These are phyloP conservation scores for Pangasianodon gigas DNA, from an alignment of 2,113 vertebrate species.

Conservation along the genomic window DNA sequence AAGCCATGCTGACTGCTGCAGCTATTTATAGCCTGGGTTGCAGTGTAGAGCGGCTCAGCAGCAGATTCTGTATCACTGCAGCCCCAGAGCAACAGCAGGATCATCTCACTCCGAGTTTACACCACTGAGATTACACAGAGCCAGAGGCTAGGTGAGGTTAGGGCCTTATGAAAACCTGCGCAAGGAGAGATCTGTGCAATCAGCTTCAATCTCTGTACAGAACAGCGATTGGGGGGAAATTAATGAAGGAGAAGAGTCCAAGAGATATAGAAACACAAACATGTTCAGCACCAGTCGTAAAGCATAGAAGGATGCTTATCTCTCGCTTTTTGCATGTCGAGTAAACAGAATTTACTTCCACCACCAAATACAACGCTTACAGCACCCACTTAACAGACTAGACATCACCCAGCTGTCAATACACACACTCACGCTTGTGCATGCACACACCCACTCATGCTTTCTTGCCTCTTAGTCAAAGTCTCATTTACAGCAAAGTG, in stretches of 20 bases:
- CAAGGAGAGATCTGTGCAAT: neutral
- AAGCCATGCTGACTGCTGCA: slow-evolving; percentile 38
- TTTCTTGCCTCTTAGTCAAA: slow-evolving; percentile 5
- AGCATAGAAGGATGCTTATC: neutral
- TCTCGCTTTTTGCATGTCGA: neutral
- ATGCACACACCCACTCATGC: neutral
- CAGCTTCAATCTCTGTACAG: neutral
- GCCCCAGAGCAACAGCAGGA: slow-evolving; percentile 33
- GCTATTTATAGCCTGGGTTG: slow-evolving; percentile 47
- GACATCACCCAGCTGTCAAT: slow-evolving; percentile 17
- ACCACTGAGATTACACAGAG: slow-evolving; percentile 15
- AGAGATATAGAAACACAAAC: neutral
- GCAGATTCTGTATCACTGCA: slow-evolving; percentile 40
- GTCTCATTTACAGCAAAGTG: neutral
- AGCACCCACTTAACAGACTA: neutral
- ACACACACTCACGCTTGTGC: neutral
- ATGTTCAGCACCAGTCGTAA: neutral
- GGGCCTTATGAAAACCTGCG: neutral
- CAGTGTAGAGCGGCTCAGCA: slow-evolving; percentile 15
- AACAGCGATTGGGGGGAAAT: neutral
- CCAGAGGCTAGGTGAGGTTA: neutral
- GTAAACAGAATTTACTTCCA: neutral
- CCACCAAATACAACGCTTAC: neutral
- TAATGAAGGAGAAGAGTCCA: neutral
- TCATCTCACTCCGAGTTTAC: slow-evolving; percentile 1